Percentiles rank a stretch among this genome's conserved stretches.
These are phyloP conservation scores for Barnardius zonarius DNA, from an alignment of 2,113 vertebrate species.

Conservation along the genomic window DNA sequence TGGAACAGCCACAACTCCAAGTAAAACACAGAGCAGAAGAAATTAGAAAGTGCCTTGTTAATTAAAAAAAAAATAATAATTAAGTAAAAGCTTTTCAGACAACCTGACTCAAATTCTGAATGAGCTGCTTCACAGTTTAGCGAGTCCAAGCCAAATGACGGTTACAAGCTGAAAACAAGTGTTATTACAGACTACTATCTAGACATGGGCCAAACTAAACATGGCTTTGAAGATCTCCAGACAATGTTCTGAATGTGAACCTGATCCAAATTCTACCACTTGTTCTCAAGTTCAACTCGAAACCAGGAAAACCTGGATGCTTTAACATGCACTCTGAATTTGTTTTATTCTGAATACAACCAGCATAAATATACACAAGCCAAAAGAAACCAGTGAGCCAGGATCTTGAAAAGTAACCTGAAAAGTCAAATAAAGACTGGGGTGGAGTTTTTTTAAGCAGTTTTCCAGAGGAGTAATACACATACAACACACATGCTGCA, in stretches of 20 bases:
- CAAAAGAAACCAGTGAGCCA: slow-evolving; percentile 22
- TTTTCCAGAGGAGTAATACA: not conserved
- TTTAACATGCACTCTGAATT: not conserved
- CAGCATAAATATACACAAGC: not conserved
- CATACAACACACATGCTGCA: fast-evolving
- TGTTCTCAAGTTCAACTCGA: slow-evolving; percentile 2
- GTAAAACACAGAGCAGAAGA: slow-evolving; percentile 15
- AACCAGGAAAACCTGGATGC: slow-evolving; percentile 36
- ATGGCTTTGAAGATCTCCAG: slow-evolving; percentile 51
- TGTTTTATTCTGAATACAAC: not conserved
- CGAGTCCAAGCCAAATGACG: not conserved
- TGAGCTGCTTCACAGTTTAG: not conserved
- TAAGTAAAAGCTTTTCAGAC: slow-evolving; percentile 51
- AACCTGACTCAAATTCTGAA: slow-evolving; percentile 52
- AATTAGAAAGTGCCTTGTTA: slow-evolving; percentile 46
- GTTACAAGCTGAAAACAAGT: slow-evolving; percentile 43
- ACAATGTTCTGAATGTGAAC: not conserved
- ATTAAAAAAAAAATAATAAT: slow-evolving; percentile 65
- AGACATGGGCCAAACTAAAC: slow-evolving; percentile 53
- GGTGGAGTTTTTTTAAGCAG: not conserved
- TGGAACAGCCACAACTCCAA: not conserved
- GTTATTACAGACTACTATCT: slow-evolving; percentile 49
- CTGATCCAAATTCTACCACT: slow-evolving; percentile 31
- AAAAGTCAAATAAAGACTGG: not conserved
- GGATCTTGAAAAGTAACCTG: not conserved